A percentile compares a stretch with the other conserved stretches of the same genome.
Conservation (phyloP, 2,888 invertebrate genomes). For the Pachliopta kotzebuea region DNA sequence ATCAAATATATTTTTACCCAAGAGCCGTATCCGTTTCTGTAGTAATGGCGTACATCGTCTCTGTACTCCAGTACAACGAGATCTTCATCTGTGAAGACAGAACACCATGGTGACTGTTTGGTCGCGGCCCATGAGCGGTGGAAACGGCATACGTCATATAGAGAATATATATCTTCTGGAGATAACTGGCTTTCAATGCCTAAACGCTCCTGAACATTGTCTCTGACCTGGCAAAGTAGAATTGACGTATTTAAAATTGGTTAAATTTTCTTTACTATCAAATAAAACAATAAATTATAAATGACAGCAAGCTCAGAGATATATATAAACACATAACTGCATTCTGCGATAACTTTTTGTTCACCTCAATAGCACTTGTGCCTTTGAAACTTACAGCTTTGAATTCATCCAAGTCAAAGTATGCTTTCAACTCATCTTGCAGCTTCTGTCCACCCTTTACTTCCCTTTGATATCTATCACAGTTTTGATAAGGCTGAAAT, state of each 20-base stretch:
- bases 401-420: constrained; percentile 45
- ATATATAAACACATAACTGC: no score
- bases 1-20: no score
- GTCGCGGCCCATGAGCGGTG: constrained; percentile 82
- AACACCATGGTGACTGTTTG: constrained; percentile 86
- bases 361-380: no score
- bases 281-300: no score
- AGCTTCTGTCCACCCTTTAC: constrained; percentile 51
- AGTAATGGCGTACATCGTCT: constrained; percentile 87
- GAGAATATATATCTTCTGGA: constrained; percentile 73
- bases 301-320: no score
- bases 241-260: no score
- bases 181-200: constrained; percentile 62
- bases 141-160: constrained; percentile 90
- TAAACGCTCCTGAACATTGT: constrained; percentile 72
- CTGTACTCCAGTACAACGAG: constrained; percentile 86
- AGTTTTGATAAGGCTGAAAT: constrained; percentile 69
- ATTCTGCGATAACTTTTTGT: no score
- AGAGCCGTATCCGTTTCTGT: constrained; percentile 74
- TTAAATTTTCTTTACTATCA: no score
- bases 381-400: constrained; percentile 42
- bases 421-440: constrained; percentile 45
- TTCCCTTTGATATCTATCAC: constrained; percentile 67
- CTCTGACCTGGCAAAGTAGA: constrained; percentile 48
- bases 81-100: constrained; percentile 84